Evolutionary conservation across 2,888 invertebrate species (phyloP).

Genomic region (Corythucha ciliata): DNA sequence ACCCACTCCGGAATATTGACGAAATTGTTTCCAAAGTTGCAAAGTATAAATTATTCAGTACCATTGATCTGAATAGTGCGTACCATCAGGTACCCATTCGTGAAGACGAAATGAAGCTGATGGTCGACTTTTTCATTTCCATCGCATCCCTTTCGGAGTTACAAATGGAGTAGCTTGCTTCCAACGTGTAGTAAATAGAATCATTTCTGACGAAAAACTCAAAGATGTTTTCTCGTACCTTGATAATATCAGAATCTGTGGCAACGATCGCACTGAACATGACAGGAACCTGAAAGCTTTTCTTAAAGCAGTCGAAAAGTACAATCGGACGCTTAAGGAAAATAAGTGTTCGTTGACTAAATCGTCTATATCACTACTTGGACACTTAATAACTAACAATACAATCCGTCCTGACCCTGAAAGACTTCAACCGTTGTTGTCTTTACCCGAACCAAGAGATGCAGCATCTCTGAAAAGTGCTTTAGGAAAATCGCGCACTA

Average conservation of each 20-base stretch:
- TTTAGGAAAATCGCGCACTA: no score
- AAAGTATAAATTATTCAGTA: constrained; percentile 2
- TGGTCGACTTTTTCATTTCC: constrained; percentile 8
- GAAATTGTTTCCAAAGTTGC: constrained; percentile 5
- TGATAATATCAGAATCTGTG: constrained; percentile 19
- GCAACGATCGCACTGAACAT: constrained; percentile 13
- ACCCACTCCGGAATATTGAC: constrained; percentile 14
- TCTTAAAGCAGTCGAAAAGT: constrained; percentile 8
- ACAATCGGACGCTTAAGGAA: constrained; percentile 14
- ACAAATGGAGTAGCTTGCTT: constrained; percentile 12
- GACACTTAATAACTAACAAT: constrained; percentile 14
- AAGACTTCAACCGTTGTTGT: constrained; percentile 7
- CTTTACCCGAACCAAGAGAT: no score
- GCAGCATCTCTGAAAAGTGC: no score
- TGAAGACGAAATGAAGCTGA: constrained; percentile 8
- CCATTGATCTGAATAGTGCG: constrained; percentile 3
- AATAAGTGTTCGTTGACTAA: constrained; percentile 17
- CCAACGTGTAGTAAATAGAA: constrained; percentile 6
- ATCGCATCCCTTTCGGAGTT: constrained; percentile 7
- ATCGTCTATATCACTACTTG: constrained; percentile 10
- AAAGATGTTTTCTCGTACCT: constrained; percentile 9
- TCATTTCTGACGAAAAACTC: constrained; percentile 9
- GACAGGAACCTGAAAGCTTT: constrained; percentile 8
- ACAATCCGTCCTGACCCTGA: constrained; percentile 19
- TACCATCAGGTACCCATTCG: constrained; percentile 17